Evolutionary conservation across 2,113 vertebrate species (phyloP).

Genomic region (Microcebus murinus): DNA sequence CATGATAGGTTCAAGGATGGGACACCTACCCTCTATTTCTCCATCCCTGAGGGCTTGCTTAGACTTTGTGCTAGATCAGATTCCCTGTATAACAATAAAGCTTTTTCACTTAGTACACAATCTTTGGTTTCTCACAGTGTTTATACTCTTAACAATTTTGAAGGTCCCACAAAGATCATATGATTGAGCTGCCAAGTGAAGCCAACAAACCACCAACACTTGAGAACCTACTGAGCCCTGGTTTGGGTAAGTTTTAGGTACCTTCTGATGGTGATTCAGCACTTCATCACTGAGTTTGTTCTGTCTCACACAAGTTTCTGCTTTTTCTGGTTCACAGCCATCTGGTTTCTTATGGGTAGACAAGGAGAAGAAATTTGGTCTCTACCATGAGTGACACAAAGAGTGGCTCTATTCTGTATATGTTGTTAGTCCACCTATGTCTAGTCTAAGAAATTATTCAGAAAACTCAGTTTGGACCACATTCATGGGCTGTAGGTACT

Average conservation of each 20-base stretch:
- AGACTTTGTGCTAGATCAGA: not conserved
- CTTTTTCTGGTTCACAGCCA: constrained; percentile 1
- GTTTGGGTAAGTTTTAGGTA: not conserved
- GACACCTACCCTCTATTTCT: not conserved
- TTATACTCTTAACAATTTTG: not conserved
- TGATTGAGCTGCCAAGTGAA: not conserved
- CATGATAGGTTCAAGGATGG: not conserved
- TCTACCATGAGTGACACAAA: constrained; percentile 15
- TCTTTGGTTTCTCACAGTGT: not conserved
- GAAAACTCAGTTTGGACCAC: not conserved
- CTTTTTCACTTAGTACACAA: not conserved
- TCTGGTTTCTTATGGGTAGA: not conserved
- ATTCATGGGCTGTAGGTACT: not conserved
- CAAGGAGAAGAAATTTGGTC: not conserved
- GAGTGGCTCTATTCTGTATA: not conserved
- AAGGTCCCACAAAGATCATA: not conserved
- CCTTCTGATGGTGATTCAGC: not conserved
- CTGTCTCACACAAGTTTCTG: constrained; percentile 24
- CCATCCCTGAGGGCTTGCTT: not conserved
- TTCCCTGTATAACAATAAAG: not conserved
- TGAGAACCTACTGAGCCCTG: not conserved
- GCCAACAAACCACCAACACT: not conserved
- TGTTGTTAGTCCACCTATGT: not conserved
- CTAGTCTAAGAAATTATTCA: not conserved
- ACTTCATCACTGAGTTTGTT: constrained; percentile 19